phyloP scores from a whole-genome alignment of 2,797 vertebrate species.

The Rhincodon typus region DNA sequence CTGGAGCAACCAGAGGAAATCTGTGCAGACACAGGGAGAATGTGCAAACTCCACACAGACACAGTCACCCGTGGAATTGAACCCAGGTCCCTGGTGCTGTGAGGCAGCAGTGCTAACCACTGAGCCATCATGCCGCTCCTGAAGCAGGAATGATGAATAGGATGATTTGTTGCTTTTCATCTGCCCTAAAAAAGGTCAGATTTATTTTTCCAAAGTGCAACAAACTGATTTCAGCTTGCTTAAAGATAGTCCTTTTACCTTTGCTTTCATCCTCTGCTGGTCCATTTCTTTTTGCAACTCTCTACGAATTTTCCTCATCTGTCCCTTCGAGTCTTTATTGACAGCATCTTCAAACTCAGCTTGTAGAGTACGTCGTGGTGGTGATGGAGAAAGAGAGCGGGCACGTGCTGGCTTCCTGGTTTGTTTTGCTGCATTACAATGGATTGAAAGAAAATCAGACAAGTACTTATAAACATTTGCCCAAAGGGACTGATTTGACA shows the following conservation, averaged over 20 bases:
- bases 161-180: background rate
- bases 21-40: no score
- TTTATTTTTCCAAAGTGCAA: background rate
- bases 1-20: no score
- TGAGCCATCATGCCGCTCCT: background rate
- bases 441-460: background rate
- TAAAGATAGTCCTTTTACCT: slow-evolving; percentile 49
- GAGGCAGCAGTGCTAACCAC: no score
- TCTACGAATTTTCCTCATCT: slow-evolving; percentile 43
- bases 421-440: slow-evolving; percentile 47
- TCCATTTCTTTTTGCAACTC: slow-evolving; percentile 50
- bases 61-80: no score
- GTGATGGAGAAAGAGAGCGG: slow-evolving; percentile 66
- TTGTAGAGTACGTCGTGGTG: slow-evolving; percentile 46
- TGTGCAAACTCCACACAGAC: no score
- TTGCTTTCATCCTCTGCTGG: slow-evolving; percentile 45
- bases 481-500: background rate
- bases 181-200: background rate
- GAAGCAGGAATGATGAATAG: background rate
- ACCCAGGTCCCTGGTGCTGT: no score
- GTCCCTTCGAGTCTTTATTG: slow-evolving; percentile 42
- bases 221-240: background rate
- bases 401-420: slow-evolving; percentile 44
- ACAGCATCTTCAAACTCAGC: slow-evolving; percentile 46
- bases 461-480: background rate